Evolutionary conservation across 1,140 invertebrate genomes (phyloP).

Genomic region (Araneus ventricosus): DNA sequence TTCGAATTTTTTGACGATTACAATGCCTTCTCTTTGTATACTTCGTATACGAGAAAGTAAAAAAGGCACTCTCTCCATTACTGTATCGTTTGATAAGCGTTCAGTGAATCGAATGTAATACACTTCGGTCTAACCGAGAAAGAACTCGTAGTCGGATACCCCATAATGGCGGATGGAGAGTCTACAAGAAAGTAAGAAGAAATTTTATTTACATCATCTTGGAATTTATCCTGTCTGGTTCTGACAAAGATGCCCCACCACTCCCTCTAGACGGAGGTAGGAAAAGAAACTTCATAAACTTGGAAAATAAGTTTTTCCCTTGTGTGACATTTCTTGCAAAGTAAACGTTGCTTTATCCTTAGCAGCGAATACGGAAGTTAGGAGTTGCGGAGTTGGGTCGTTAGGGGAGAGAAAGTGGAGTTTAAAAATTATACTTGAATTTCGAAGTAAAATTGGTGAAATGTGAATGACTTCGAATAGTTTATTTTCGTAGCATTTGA

Average conservation of each 20-base stretch:
- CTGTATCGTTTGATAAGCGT: not conserved
- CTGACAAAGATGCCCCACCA: not conserved
- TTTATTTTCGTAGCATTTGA: too few relatives aligned
- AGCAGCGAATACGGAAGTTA: too few relatives aligned
- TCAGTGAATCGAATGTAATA: constrained; percentile 23
- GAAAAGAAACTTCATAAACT: not conserved
- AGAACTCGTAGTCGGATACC: constrained; percentile 46
- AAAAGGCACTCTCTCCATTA: too few relatives aligned
- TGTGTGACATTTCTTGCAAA: not conserved
- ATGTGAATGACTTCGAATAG: too few relatives aligned
- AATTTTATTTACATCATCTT: not conserved
- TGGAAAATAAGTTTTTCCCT: not conserved
- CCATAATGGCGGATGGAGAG: not conserved
- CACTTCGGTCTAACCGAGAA: not conserved
- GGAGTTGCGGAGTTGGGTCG: too few relatives aligned
- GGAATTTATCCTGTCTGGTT: constrained; percentile 74
- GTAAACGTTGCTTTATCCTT: too few relatives aligned
- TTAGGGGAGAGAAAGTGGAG: too few relatives aligned
- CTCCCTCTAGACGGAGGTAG: not conserved
- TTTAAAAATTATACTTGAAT: too few relatives aligned
- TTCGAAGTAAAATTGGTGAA: too few relatives aligned
- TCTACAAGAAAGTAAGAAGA: not conserved
- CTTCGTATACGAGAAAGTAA: too few relatives aligned
- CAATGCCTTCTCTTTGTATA: too few relatives aligned
- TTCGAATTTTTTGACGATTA: too few relatives aligned